Conservation (phyloP, 1,140 invertebrate species). For the Diorhabda sublineata region DNA sequence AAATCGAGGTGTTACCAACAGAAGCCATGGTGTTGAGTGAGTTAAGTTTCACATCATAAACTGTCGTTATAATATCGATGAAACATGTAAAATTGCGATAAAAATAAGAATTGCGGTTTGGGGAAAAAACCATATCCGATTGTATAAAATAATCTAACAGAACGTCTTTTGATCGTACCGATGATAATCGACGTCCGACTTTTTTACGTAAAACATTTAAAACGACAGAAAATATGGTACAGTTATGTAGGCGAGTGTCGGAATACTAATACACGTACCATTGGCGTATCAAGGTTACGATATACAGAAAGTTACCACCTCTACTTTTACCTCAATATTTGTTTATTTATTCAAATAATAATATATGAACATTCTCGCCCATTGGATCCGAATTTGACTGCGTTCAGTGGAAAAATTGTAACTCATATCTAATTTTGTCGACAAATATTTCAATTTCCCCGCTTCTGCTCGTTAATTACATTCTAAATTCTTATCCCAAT, state of each 20-base stretch:
- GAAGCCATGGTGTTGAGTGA: no score
- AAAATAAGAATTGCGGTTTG: not conserved
- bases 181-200: not conserved
- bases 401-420: no score
- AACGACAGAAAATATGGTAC: not conserved
- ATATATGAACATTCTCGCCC: not conserved
- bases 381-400: no score
- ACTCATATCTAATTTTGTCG: no score
- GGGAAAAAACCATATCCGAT: constrained; percentile 1
- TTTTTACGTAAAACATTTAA: not conserved
- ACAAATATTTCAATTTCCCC: no score
- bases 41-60: not conserved
- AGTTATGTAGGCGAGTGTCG: not conserved
- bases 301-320: not conserved
- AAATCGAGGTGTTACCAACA: no score
- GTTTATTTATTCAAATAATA: not conserved
- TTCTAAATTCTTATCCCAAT: no score
- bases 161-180: not conserved
- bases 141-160: not conserved
- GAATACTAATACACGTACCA: not conserved
- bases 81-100: not conserved
- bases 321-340: not conserved
- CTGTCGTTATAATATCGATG: not conserved
- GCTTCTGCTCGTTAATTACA: no score
- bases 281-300: not conserved